phyloP scores from a whole-genome alignment of 2,888 invertebrate species.

The Epirrita christyi region DNA sequence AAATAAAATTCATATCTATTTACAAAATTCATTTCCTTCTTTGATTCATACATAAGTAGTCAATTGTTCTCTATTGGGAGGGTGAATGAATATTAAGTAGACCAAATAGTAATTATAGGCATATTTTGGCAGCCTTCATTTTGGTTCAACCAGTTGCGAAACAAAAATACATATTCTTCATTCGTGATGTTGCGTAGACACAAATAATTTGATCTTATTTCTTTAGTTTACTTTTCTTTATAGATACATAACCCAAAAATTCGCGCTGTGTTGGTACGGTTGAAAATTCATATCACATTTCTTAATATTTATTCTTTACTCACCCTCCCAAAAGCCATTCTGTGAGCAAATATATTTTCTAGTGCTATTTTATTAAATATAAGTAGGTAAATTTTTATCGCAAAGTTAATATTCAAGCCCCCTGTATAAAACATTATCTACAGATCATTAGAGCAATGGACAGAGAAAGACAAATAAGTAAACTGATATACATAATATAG shows the following conservation, averaged over 20 bases:
- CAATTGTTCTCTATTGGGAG: constrained; percentile 38
- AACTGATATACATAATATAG: constrained; percentile 4
- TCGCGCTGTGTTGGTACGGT: too few species aligned
- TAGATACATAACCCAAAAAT: too few species aligned
- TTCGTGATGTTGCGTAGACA: too few species aligned
- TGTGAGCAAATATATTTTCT: constrained; percentile 60
- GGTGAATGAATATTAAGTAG: constrained; percentile 22
- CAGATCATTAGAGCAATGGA: constrained; percentile 69
- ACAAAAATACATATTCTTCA: background rate
- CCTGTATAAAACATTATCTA: constrained; percentile 71
- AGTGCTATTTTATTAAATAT: constrained; percentile 48
- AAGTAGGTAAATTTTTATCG: constrained; percentile 42
- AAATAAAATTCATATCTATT: constrained; percentile 75
- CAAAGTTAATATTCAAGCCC: constrained; percentile 57
- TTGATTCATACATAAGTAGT: constrained; percentile 52
- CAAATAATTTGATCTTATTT: too few species aligned
- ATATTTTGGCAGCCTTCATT: background rate
- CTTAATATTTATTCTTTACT: background rate
- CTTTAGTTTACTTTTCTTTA: too few species aligned
- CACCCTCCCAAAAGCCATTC: constrained; percentile 49
- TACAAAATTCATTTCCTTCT: constrained; percentile 68
- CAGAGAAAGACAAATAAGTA: constrained; percentile 63
- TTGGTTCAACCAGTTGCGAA: background rate
- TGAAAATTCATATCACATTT: background rate
- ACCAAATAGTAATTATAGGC: background rate